These are phyloP conservation scores for Kryptolebias ocellatus DNA, from an alignment of 2,797 vertebrate genomes.

Conservation along the genomic window DNA sequence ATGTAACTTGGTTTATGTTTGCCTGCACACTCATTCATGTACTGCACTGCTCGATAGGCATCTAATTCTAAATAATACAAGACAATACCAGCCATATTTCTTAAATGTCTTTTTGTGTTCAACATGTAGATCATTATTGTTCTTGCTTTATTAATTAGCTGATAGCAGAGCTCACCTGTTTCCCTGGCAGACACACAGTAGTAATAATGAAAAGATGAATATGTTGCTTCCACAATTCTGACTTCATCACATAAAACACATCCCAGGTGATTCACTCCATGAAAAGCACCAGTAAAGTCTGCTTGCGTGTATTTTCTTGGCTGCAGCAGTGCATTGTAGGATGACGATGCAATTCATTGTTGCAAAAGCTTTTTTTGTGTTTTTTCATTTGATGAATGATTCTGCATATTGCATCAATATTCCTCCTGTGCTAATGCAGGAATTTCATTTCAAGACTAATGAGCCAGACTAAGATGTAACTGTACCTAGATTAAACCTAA, in stretches of 20 bases:
- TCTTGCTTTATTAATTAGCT: constrained; percentile 16
- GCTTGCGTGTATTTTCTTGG: not conserved
- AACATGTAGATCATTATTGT: constrained; percentile 10
- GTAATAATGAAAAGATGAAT: constrained; percentile 3
- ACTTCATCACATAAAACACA: not conserved
- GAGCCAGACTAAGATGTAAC: constrained; percentile 18
- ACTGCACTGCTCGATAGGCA: constrained; percentile 11
- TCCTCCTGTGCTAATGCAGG: constrained; percentile 8
- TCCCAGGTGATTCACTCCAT: not conserved
- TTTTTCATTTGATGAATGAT: not conserved
- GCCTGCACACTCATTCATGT: constrained; percentile 1
- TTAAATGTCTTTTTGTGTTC: constrained; percentile 22
- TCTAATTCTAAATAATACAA: constrained; percentile 33
- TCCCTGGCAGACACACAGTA: not conserved
- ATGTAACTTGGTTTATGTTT: not conserved
- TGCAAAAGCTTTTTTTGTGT: constrained; percentile 3
- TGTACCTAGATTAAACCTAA: constrained; percentile 11
- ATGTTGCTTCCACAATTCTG: not conserved
- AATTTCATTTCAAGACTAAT: constrained; percentile 23
- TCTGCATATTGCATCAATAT: too few relatives aligned
- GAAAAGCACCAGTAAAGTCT: not conserved
- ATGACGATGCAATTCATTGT: not conserved
- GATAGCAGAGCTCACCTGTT: constrained; percentile 11
- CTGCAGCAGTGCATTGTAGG: not conserved
- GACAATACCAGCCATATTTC: constrained; percentile 11